phyloP scores from a whole-genome alignment of 2,888 invertebrate species.

The Cosmorhoe ocellata region DNA sequence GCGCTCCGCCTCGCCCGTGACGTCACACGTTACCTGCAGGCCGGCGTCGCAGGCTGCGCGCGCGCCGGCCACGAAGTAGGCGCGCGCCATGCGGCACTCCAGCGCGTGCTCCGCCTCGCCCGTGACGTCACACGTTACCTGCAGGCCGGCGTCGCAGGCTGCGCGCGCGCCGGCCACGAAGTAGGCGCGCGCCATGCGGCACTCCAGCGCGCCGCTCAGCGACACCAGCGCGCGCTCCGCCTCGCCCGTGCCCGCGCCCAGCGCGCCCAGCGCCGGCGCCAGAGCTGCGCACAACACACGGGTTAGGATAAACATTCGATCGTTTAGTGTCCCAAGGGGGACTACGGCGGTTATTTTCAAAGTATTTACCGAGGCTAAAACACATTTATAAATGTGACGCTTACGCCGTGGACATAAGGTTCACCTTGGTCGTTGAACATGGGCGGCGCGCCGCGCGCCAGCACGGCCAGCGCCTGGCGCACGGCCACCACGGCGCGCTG shows the following conservation, averaged over 20 bases:
- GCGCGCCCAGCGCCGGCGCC: conserved; percentile 88
- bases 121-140: too few species aligned
- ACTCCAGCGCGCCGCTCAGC: conserved; percentile 88
- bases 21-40: too few species aligned
- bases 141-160: conserved; percentile 90
- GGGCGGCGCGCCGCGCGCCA: conserved; percentile 76
- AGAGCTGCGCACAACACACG: conserved; percentile 62
- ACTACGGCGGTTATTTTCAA: too few species aligned
- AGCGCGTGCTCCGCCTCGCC: too few species aligned
- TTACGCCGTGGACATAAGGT: background rate
- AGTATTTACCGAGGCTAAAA: too few species aligned
- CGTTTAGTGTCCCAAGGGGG: too few species aligned
- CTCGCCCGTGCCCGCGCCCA: conserved; percentile 89
- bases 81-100: too few species aligned
- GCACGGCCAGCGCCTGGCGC: conserved; percentile 88
- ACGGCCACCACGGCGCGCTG: conserved; percentile 86
- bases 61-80: too few species aligned
- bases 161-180: conserved; percentile 91
- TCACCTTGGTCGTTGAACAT: conserved; percentile 71
- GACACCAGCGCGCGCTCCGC: conserved; percentile 88
- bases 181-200: conserved; percentile 91
- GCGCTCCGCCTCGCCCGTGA: too few species aligned
- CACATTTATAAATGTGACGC: too few species aligned
- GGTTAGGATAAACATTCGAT: too few species aligned
- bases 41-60: too few species aligned